phyloP scores from a whole-genome alignment of 2,888 invertebrate species.

The Athalia cordata region DNA sequence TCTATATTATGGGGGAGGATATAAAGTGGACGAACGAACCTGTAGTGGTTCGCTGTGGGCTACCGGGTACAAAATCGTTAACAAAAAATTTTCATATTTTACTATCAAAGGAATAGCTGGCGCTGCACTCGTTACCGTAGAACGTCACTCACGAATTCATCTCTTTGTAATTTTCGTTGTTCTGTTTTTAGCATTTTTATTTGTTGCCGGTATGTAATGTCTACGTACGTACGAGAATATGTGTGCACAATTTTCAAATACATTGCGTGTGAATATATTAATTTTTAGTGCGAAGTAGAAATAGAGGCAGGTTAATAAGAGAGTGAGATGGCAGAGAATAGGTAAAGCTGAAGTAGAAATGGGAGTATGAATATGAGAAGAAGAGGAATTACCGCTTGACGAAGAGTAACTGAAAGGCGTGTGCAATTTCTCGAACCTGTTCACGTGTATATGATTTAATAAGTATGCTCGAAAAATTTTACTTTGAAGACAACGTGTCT shows the following conservation, averaged over 20 bases:
- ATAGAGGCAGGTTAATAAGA: slow-evolving; percentile 56
- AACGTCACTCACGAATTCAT: not conserved
- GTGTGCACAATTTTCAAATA: too few relatives aligned
- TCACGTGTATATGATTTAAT: slow-evolving; percentile 40
- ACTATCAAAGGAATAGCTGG: slow-evolving; percentile 23
- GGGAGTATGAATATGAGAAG: slow-evolving; percentile 70
- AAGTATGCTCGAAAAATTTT: slow-evolving; percentile 33
- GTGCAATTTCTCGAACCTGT: slow-evolving; percentile 29
- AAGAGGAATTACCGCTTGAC: slow-evolving; percentile 65
- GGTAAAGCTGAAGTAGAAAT: slow-evolving; percentile 54
- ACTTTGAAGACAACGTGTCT: slow-evolving; percentile 23
- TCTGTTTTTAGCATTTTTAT: too few relatives aligned
- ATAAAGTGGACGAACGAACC: slow-evolving; percentile 37
- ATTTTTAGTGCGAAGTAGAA: slow-evolving; percentile 72
- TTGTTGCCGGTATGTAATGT: too few relatives aligned
- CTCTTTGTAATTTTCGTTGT: too few relatives aligned
- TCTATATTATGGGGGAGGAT: slow-evolving; percentile 14
- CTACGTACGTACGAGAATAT: too few relatives aligned
- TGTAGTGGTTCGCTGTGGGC: slow-evolving; percentile 17
- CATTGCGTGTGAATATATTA: slow-evolving; percentile 63
- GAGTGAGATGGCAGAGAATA: too few relatives aligned
- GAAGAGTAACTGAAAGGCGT: slow-evolving; percentile 68
- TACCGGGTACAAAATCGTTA: slow-evolving; percentile 27
- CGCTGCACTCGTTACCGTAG: not conserved
- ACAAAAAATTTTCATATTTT: slow-evolving; percentile 39